Percentiles rank a stretch among this genome's conserved stretches.
phyloP scores from a whole-genome alignment of 2,797 vertebrate species.

The Hephaestus fuliginosus region DNA sequence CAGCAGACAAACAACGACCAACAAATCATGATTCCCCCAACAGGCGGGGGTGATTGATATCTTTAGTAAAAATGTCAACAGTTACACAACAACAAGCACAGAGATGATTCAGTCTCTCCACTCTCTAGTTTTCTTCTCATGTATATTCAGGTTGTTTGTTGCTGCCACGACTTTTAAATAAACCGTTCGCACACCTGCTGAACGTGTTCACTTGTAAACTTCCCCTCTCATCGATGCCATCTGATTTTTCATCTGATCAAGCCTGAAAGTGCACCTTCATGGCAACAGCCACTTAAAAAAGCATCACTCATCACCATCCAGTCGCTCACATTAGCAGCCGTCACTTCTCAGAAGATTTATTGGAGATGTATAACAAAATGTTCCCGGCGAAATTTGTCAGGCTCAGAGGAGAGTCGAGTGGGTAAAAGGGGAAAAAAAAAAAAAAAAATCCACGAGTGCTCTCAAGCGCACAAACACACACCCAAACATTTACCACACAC shows the following conservation, averaged over 20 bases:
- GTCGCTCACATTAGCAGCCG: conserved; percentile 60
- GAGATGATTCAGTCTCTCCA: conserved; percentile 41
- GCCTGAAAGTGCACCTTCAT: conserved; percentile 60
- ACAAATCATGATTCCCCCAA: conserved; percentile 44
- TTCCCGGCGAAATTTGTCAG: conserved; percentile 42
- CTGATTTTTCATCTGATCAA: conserved; percentile 34
- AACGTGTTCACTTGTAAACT: conserved; percentile 14
- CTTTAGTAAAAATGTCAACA: conserved; percentile 63
- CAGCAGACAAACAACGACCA: conserved; percentile 59
- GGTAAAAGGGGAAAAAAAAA: conserved; percentile 4
- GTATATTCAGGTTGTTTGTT: conserved; percentile 13
- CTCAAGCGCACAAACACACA: conserved; percentile 30
- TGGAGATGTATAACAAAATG: conserved; percentile 58
- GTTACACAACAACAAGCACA: conserved; percentile 63
- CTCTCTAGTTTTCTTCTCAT: conserved; percentile 2
- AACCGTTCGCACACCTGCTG: neutral
- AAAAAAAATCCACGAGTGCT: conserved; percentile 26
- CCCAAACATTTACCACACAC: conserved; percentile 43
- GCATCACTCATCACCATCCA: conserved; percentile 64
- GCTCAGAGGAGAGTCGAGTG: conserved; percentile 33
- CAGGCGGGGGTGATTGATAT: conserved; percentile 57
- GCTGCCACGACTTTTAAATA: neutral
- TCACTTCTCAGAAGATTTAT: conserved; percentile 53
- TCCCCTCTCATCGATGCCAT: conserved; percentile 20
- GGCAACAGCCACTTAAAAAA: conserved; percentile 67